These are phyloP conservation scores for Thymallus thymallus DNA, from an alignment of 2,113 vertebrate genomes.

Conservation along the genomic window DNA sequence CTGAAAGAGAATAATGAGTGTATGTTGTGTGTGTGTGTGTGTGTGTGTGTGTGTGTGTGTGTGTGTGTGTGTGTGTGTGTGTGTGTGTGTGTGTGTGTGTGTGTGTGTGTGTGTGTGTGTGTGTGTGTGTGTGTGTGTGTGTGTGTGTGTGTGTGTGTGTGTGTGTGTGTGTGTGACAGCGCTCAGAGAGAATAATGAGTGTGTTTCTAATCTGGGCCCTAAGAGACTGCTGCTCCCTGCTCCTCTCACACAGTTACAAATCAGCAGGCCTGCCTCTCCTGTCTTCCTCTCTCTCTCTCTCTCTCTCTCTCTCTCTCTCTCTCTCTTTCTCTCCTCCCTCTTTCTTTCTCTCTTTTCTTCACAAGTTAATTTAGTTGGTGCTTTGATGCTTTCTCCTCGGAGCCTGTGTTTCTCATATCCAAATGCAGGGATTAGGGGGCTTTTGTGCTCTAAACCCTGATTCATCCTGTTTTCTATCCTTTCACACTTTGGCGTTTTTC, in stretches of 20 bases:
- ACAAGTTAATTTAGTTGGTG: constrained; percentile 69
- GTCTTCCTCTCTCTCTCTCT: too few relatives aligned
- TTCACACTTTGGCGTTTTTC: constrained; percentile 57
- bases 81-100: constrained; percentile 11
- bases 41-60: constrained; percentile 37
- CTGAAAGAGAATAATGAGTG: constrained; percentile 73
- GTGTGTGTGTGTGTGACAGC: constrained; percentile 24
- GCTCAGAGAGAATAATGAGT: constrained; percentile 77
- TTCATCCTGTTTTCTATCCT: constrained; percentile 67
- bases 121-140: constrained; percentile 36
- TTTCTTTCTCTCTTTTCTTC: constrained; percentile 46
- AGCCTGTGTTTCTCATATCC: constrained; percentile 74
- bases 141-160: constrained; percentile 6
- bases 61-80: constrained; percentile 7
- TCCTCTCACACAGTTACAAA: constrained; percentile 72
- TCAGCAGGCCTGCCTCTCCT: constrained; percentile 56
- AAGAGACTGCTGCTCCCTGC: constrained; percentile 69
- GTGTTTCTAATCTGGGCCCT: constrained; percentile 79
- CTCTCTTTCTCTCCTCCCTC: too few relatives aligned
- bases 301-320: too few relatives aligned
- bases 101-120: constrained; percentile 46
- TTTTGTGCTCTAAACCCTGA: constrained; percentile 75
- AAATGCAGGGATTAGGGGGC: constrained; percentile 74
- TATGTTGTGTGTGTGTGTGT: constrained; percentile 29
- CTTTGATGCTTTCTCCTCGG: constrained; percentile 75